Conservation (phyloP, 2,113 vertebrate species). For the Seriola aureovittata region DNA sequence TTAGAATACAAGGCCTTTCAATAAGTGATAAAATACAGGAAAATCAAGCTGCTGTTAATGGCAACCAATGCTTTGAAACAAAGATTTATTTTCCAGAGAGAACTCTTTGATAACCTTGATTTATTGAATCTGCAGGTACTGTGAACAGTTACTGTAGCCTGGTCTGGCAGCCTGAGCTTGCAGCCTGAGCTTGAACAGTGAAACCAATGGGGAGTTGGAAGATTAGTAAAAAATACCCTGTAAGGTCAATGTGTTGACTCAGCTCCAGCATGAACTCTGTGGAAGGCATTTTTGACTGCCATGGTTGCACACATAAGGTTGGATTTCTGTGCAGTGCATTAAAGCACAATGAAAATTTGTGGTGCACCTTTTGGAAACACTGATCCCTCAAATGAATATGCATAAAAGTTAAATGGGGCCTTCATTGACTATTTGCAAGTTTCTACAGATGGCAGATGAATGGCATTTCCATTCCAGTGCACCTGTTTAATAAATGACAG, state of each 20-base stretch:
- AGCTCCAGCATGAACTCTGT: slow-evolving; percentile 5
- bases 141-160: slow-evolving; percentile 8
- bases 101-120: too few relatives aligned
- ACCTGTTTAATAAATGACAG: slow-evolving; percentile 26
- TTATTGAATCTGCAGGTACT: neutral
- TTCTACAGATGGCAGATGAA: slow-evolving; percentile 1
- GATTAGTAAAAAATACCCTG: slow-evolving; percentile 39
- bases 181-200: neutral
- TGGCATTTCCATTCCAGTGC: neutral
- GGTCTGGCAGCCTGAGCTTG: neutral
- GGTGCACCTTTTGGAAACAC: neutral
- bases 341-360: neutral
- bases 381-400: neutral
- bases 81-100: too few relatives aligned
- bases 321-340: neutral
- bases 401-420: neutral
- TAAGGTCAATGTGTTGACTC: slow-evolving; percentile 32
- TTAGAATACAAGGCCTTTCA: neutral
- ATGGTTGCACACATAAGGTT: neutral
- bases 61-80: neutral
- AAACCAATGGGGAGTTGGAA: slow-evolving; percentile 18
- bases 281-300: slow-evolving; percentile 5
- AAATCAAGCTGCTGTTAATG: neutral
- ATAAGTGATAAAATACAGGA: neutral
- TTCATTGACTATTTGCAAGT: slow-evolving; percentile 22